Conservation (phyloP, 2,113 vertebrate species). For the Takifugu flavidus region DNA sequence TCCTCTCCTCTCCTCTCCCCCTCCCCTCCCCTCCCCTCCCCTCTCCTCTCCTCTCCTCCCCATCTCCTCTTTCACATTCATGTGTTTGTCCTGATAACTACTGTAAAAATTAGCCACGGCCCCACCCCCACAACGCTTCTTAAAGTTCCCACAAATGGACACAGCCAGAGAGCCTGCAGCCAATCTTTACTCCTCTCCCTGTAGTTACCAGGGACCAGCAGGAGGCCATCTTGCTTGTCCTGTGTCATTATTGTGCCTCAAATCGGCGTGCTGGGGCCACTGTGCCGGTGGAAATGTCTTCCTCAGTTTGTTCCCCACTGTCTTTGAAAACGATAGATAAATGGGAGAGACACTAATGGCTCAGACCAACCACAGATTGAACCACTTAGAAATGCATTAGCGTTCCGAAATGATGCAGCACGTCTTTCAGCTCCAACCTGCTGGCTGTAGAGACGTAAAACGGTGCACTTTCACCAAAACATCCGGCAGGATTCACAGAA, state of each 20-base stretch:
- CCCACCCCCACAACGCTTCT: conserved; percentile 11
- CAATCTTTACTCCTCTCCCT: conserved; percentile 43
- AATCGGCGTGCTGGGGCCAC: conserved; percentile 40
- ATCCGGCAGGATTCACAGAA: conserved; percentile 20
- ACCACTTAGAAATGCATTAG: conserved; percentile 64
- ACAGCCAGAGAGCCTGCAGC: conserved; percentile 14
- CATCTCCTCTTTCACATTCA: conserved; percentile 31
- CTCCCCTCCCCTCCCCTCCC: no score
- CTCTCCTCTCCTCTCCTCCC: conserved; percentile 22
- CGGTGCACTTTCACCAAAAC: conserved; percentile 14
- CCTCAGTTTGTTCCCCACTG: conserved; percentile 43
- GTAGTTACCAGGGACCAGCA: conserved; percentile 52
- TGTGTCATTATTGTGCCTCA: conserved; percentile 45
- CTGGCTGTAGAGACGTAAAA: conserved; percentile 17
- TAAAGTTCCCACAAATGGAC: conserved; percentile 44
- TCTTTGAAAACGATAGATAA: conserved; percentile 42
- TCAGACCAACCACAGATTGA: conserved; percentile 45
- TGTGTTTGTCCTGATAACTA: conserved; percentile 48
- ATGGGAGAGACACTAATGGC: conserved; percentile 44
- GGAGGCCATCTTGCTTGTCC: conserved; percentile 44
- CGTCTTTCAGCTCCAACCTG: conserved; percentile 19
- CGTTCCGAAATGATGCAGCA: conserved; percentile 31
- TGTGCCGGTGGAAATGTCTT: conserved; percentile 52
- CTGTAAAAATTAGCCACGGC: conserved; percentile 36
- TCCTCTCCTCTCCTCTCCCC: no score